Evolutionary conservation across 2,113 vertebrate genomes (phyloP).

Genomic region (Perca flavescens): DNA sequence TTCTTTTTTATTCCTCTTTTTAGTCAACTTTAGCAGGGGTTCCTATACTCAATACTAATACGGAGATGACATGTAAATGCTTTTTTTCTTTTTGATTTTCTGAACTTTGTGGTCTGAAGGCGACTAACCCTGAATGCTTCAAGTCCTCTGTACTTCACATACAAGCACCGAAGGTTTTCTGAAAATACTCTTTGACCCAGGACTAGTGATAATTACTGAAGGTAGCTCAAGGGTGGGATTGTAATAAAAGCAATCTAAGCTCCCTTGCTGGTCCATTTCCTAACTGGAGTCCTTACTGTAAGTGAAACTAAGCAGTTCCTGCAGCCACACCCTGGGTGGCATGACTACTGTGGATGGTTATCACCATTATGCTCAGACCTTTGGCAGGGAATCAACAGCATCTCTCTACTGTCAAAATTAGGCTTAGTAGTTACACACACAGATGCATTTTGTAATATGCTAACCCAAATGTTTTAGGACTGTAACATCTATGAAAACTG

Average conservation of each 20-base stretch:
- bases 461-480: not conserved
- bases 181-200: conserved; percentile 14
- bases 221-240: not conserved
- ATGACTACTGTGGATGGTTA: conserved; percentile 47
- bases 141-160: not conserved
- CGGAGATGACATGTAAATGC: not conserved
- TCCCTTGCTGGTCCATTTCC: conserved; percentile 17
- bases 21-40: too few species aligned
- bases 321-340: conserved; percentile 57
- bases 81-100: not conserved
- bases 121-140: not conserved
- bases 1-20: too few species aligned
- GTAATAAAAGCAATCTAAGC: conserved; percentile 4
- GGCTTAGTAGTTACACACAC: not conserved
- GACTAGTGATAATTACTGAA: not conserved
- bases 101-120: not conserved
- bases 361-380: conserved; percentile 45
- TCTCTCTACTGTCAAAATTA: conserved; percentile 28
- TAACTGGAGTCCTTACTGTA: conserved; percentile 19
- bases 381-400: conserved; percentile 1
- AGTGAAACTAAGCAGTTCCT: conserved; percentile 53
- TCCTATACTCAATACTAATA: not conserved
- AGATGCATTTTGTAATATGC: conserved; percentile 15
- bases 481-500: not conserved
- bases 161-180: not conserved